Evolutionary conservation across 2,888 invertebrate genomes (phyloP), one percentile per base, ranked within the genome.

Genomic region (Platycnemis pennipes): DNA sequence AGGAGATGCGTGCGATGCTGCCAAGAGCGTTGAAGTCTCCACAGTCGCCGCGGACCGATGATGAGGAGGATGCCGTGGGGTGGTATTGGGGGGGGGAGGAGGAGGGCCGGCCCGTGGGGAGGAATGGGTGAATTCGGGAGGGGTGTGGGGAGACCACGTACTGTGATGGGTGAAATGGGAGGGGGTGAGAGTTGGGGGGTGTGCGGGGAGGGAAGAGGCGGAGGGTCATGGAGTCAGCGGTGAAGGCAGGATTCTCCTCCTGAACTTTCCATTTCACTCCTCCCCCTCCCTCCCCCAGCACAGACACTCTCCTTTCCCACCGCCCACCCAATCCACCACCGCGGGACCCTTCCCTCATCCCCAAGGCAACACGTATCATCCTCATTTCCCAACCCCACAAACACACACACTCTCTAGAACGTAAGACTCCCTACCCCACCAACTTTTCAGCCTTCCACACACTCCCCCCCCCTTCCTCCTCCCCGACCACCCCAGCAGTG

Each of bases 231-330:
- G 87, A 87, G 87, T 87, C 87, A 87, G 87, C 44, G 87, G 45
- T 46, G 87, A 87, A 87, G 87, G 87, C 87, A 87, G 45, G n/a
- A 45, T 46, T 37, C 87, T 42, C 42, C 87, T 87, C 87, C 87
- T 87, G 87, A 91, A 91, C 91, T 91, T 91, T 91, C 91, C 91
- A 91, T 91, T 91, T 91, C 91, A 91, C 91, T 91, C 44, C 91
- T 44, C 63, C 13, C 63, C 31, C 37, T 22, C 42, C 56, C 89
- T 42, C 89, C 42, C 37, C 53, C 42, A 63, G 8, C 4, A n/a
- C 63, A 26, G 26, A 37, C 26, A 77, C 77, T 77, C 77, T 77
- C 77, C 77, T 77, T 77, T 77, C 77, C 77, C 77, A 77, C 37
- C 77, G 77, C 77, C 77, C 77, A 63, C 63, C 63, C 63, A 63